Percentiles rank a stretch among this genome's conserved stretches.
Conservation (phyloP, 2,113 vertebrate genomes). For the Lutjanus erythropterus region DNA sequence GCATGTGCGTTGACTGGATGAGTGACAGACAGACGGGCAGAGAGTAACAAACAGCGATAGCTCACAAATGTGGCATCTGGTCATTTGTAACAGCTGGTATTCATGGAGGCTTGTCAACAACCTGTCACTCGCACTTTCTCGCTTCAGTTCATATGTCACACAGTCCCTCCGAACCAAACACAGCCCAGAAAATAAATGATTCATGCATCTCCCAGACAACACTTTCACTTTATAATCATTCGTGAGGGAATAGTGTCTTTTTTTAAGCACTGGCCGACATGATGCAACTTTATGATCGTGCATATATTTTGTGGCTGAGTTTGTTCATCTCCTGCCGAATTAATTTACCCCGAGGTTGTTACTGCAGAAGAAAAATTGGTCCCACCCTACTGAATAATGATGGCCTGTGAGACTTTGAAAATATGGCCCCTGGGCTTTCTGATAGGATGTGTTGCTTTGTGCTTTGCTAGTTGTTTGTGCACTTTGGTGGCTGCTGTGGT, state of each 20-base stretch:
- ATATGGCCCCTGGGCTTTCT: constrained; percentile 9
- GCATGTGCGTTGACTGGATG: not conserved
- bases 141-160: constrained; percentile 19
- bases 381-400: constrained; percentile 39
- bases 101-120: not conserved
- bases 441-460: constrained; percentile 10
- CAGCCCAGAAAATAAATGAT: constrained; percentile 16
- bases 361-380: constrained; percentile 15
- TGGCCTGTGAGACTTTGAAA: constrained; percentile 23
- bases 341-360: constrained; percentile 23
- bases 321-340: constrained; percentile 19
- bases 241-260: constrained; percentile 4
- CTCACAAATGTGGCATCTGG: constrained; percentile 5
- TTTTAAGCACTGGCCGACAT: constrained; percentile 18
- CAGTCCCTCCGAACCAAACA: constrained; percentile 13
- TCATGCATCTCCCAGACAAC: constrained; percentile 17
- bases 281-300: constrained; percentile 42
- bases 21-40: not conserved
- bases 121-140: not conserved
- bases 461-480: constrained; percentile 5
- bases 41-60: not conserved
- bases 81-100: constrained; percentile 5
- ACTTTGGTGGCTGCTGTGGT: not conserved
- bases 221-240: constrained; percentile 25
- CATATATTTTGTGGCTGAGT: constrained; percentile 3